Evolutionary conservation across 2,888 invertebrate species (phyloP).

Genomic region (Nudaria mundana): DNA sequence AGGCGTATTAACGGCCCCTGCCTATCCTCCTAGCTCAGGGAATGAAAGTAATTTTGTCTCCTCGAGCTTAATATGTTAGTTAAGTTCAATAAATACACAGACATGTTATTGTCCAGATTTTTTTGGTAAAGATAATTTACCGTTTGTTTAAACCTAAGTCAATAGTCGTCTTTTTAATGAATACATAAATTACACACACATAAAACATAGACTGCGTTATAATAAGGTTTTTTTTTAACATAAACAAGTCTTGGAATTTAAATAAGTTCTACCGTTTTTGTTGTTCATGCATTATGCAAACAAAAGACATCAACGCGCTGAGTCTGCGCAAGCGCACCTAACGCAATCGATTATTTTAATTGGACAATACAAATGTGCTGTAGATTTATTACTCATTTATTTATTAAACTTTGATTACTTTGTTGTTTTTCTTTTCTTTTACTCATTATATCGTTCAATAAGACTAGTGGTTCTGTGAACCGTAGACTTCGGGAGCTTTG

Average conservation of each 20-base stretch:
- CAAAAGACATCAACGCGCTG: slow-evolving; percentile 54
- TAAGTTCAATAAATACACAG: too few relatives aligned
- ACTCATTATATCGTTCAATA: too few relatives aligned
- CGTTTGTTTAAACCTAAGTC: too few relatives aligned
- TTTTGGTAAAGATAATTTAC: too few relatives aligned
- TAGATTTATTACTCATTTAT: not conserved
- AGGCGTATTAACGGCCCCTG: too few relatives aligned
- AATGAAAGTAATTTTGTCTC: too few relatives aligned
- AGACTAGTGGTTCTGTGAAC: too few relatives aligned
- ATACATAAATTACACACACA: not conserved
- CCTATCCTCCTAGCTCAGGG: too few relatives aligned
- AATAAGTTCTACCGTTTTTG: slow-evolving; percentile 1
- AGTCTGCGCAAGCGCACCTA: slow-evolving; percentile 25
- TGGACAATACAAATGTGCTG: not conserved
- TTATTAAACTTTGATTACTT: not conserved
- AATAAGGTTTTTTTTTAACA: not conserved
- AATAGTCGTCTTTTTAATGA: not conserved
- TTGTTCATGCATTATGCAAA: slow-evolving; percentile 15
- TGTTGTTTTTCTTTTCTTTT: not conserved
- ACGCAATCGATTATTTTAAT: slow-evolving; percentile 3
- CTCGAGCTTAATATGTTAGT: too few relatives aligned
- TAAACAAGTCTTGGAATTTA: slow-evolving; percentile 7
- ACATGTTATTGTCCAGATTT: too few relatives aligned
- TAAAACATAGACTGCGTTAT: not conserved
- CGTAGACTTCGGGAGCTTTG: too few relatives aligned